Percentiles rank a stretch among this genome's conserved stretches.
phyloP scores from a whole-genome alignment of 2,113 vertebrate species.

The Poecilia latipinna region DNA sequence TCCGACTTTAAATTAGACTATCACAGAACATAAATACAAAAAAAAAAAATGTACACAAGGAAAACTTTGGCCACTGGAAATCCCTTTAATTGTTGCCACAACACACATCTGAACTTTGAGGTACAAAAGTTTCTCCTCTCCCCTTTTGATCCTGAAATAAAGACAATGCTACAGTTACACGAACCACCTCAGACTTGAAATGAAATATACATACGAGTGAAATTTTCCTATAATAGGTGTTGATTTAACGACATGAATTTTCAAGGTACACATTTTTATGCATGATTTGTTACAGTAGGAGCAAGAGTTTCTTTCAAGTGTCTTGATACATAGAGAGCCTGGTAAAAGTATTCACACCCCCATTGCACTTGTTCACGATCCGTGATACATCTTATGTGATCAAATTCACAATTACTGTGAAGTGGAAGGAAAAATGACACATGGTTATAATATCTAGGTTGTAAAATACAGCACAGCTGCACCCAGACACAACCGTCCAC shows the following conservation, averaged over 20 bases:
- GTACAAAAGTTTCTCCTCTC: constrained; percentile 70
- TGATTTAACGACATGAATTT: constrained; percentile 18
- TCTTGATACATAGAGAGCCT: neutral
- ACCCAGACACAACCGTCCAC: no score
- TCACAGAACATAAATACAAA: neutral
- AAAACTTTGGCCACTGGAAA: constrained; percentile 32
- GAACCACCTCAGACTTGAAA: constrained; percentile 47
- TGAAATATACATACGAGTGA: constrained; percentile 34
- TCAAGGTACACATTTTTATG: constrained; percentile 4
- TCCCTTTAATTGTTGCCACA: constrained; percentile 76
- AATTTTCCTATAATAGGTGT: constrained; percentile 8
- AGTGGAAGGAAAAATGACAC: no score
- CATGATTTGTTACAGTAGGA: constrained; percentile 4
- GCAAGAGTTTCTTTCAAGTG: constrained; percentile 27
- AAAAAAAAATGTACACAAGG: neutral
- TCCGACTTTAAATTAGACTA: neutral
- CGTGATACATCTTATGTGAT: neutral
- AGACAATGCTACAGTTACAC: constrained; percentile 64
- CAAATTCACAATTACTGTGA: no score
- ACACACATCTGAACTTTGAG: constrained; percentile 58
- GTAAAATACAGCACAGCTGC: no score
- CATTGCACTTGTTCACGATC: neutral
- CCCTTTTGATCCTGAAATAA: constrained; percentile 61
- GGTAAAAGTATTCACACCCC: neutral
- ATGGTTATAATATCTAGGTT: no score